Base-by-base conservation (phyloP, 2,113 vertebrate genomes). In the Leiothrix lutea region DNA sequence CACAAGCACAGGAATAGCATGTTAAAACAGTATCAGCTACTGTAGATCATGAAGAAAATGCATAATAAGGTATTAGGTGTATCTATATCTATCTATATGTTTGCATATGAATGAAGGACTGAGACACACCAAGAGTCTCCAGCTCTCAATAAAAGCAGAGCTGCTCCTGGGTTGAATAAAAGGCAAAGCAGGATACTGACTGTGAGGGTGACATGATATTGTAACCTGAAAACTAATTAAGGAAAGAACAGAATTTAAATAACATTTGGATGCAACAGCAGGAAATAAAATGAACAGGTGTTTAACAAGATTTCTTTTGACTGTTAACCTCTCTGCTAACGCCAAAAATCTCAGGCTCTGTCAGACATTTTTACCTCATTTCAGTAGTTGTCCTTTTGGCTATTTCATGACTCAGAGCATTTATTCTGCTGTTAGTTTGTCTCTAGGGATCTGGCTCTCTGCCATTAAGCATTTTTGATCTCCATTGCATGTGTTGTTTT, bases 211-310 rank as follows among this genome's bases (percentile, higher is more conserved):
- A 86, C 54, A 73, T 12, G 58, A 73, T 86, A 62, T 4, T 70
- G 50, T 48, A 83, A 77, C 67, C 73, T 90, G 69, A 92, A 97
- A 95, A 90, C 71, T 94, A 94, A 96, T 94, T 94, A 88, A 72
- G 38, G 56, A 62, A 78, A 78, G 45, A 82, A 86, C 16, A 80
- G 45, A 83, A 66, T 93, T 90, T 88, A 92, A 94, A 72, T 88
- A 86, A 77, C 62, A 61, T 83, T 77, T 83, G 85, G 62, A 80
- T 42, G 50, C 62, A 80, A 62, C 92, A 90, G 88, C 79, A 90
- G 71, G 79, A 88, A 94, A 66, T 70, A 69, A 9, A 71, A 54
- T 60, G 56, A 95, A 53, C 80, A 92, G 58, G 26, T 93, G 90
- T 83, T 92, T 82, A 93, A 93, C 88, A 95, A 72, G 88, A 83